Base-by-base conservation (phyloP, 2,888 invertebrate genomes). In the Synergus japonicus region DNA sequence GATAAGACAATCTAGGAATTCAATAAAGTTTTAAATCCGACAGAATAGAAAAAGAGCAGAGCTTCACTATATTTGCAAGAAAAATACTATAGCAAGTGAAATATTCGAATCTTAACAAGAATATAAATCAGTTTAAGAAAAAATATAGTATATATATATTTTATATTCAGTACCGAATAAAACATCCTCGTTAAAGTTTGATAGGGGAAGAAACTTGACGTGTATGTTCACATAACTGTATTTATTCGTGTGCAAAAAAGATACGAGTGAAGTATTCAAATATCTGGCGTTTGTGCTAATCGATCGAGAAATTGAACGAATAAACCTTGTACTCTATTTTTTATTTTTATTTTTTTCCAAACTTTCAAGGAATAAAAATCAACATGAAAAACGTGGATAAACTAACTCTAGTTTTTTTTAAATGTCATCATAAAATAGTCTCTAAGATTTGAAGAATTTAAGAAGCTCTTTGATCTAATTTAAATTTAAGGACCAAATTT, bases 201-300 rank as follows among this genome's bases (percentile, higher is more conserved):
- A 64, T 64, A 15, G 13, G 37, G 29, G 37, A 64, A 64, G 63
- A 7, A 37, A 37, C 5, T 64, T 64, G 29, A 64, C 29, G 15
- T 29, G 37, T 8, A 29, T 64, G 8, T 37, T 15, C 13, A 29
- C 15, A 64, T 64, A 64, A 15, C 29, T 64, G 15, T 64, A 64
- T 37, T 37, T 64, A 37, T 4, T 64, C 13, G 64, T 29, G 13
- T 15, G 37, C 5, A 41, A 64, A 64, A 64, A 64, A 64, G 29
- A 37, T n/a, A 43, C 37, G 41, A 37, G 41, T 66, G 37, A 66
- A n/a, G 41, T 66, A 66, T 66, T 66, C 60, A 60, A 22, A 60
- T 60, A 60, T 54, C 54, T 22, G 22, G 60, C 22, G 12, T 46
- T 46, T 46, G 46, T 46, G 10, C 12, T 46, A 12, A 22, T 29